Conservation (phyloP, 2,797 vertebrate genomes). For the Pyrocephalus nanus region DNA sequence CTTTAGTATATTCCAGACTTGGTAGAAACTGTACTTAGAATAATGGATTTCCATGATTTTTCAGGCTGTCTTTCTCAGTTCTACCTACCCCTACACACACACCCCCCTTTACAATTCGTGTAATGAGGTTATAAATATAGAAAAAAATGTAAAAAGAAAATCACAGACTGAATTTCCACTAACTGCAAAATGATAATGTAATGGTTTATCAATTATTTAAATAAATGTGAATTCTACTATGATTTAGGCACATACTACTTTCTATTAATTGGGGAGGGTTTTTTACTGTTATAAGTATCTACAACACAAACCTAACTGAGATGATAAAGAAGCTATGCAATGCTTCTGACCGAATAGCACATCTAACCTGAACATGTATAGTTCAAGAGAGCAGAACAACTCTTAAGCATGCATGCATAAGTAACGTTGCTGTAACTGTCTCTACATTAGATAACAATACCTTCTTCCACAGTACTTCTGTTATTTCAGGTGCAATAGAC, state of each 20-base stretch:
- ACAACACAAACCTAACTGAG: background rate
- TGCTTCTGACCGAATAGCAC: background rate
- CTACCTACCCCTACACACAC: background rate
- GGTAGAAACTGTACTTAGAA: background rate
- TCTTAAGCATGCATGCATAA: background rate
- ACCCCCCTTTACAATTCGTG: background rate
- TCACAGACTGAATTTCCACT: background rate
- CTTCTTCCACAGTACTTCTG: background rate
- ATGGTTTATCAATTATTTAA: slow-evolving; percentile 5
- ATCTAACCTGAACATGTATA: background rate
- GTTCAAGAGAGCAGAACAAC: background rate
- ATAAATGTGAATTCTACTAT: background rate
- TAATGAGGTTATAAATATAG: background rate
- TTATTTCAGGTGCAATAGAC: background rate
- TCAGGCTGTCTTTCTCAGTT: background rate
- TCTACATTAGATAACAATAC: background rate
- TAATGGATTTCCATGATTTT: background rate
- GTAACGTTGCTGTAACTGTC: background rate
- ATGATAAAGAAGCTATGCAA: background rate
- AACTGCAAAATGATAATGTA: background rate
- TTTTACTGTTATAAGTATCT: background rate
- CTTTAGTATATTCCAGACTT: background rate
- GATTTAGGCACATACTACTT: background rate
- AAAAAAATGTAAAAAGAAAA: background rate
- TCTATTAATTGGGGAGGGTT: background rate